Base-by-base conservation (phyloP, 2,113 vertebrate genomes). In the Illadopsis cleaveri region DNA sequence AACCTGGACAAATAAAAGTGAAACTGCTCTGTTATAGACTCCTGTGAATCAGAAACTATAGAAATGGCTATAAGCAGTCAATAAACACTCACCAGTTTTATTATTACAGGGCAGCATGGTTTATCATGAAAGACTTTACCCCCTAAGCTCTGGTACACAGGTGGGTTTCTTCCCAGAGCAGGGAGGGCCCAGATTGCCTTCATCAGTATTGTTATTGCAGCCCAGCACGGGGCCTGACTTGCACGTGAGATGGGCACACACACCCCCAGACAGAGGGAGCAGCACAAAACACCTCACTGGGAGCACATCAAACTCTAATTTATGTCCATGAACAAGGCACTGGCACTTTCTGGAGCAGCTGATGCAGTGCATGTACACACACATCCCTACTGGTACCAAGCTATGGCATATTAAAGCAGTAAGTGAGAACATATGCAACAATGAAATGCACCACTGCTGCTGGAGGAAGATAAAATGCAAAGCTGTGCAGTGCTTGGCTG, bases 361-460 rank as follows among this genome's bases (percentile, higher is more conserved):
- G 68, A 19, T 25, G 71, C 62, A 4, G 58, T 5, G 27, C 0
- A 0, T 27, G 33, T 12, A 50, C 16, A 3, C 11, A 12, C 42
- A 56, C 45, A 33, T 30, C 57, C 48, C 71, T 8, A 5, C 61
- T 27, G 57, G 54, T 78, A 35, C 53, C 76, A 21, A 44, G 73
- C 79, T 70, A 56, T 4, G 70, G 80, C 37, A 44, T 42, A 90
- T 95, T 90, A 91, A 70, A 73, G 80, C 92, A 84, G 23, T 90
- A 90, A 83, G 68, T 45, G 81, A 88, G 76, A 96, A 95, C 93
- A 93, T 93, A 96, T 90, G 94, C 76, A 85, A 38, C 73, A 60
- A 38, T 82, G 94, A 94, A 88, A 95, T 23, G 79, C 89, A 82
- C 75, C 65, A 23, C 22, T 93, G 95, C 93, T 89, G 95, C 89